Evolutionary conservation across 2,888 invertebrate genomes (phyloP), one percentile per base, ranked within the genome.

Genomic region (Lissonota sp.): DNA sequence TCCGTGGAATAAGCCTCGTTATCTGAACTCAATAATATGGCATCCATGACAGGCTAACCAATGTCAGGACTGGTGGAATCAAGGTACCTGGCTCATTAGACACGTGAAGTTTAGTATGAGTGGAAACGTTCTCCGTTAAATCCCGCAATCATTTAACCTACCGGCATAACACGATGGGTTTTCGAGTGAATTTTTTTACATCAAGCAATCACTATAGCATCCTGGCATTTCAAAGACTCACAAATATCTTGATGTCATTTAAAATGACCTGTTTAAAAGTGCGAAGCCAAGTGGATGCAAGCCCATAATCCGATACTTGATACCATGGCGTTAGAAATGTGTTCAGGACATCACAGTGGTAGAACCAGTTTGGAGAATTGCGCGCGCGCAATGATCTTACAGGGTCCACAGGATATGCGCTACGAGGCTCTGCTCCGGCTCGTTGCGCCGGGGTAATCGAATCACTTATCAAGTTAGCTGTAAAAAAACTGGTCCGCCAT

Each of bases 381-480:
- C 58, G 71, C 77, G n/a, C 40, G 57, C 39, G 39, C 44, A 55
- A 53, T 14, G 72, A 53, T 66, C 14, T 26, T 39, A 51, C 51
- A 66, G 51, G 51, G 37, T 72, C 66, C 42, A 60, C 72, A 60
- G 58, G 66, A 72, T 72, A 46, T 44, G 44, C 42, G 71, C 44
- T 26, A 51, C 42, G 58, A 49, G 63, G 71, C 8, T 14, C 16
- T n/a, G 58, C 44, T 60, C 16, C 60, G 60, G 12, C 46, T 72
- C 66, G 53, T 60, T 60, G 40, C 71, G 64, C 55, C 40, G 44
- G 8, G 60, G 60, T 73, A 79, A 72, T 79, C 79, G 62, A 80
- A 60, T 80, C 79, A 73, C 69, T 74, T 63, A 62, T 79, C 67
- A 67, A 67, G 73, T 69, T 67, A 73, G 62, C 40, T 63, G 62